Conservation (phyloP, 2,113 vertebrate genomes). For the Argyrosomus japonicus region DNA sequence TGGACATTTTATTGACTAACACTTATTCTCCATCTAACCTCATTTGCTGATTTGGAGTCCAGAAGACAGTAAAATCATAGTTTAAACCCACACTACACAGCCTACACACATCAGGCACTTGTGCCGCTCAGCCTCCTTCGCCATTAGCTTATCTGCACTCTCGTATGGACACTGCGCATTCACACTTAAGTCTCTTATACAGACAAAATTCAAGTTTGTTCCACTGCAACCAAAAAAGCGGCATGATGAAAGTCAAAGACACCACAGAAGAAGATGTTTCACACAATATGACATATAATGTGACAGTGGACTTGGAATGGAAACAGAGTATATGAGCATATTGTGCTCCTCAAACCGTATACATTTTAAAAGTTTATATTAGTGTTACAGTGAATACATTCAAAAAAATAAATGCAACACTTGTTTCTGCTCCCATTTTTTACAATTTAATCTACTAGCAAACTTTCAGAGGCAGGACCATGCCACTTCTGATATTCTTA, state of each 20-base stretch:
- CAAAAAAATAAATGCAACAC: no score
- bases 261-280: not conserved
- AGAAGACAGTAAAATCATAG: conserved; percentile 60
- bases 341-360: no score
- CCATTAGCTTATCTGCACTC: conserved; percentile 33
- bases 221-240: not conserved
- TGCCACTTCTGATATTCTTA: no score
- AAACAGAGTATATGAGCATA: no score
- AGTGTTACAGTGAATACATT: no score
- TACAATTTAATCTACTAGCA: no score
- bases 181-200: no score
- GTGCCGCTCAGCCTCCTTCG: conserved; percentile 16
- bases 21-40: conserved; percentile 64
- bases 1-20: conserved; percentile 73
- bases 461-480: no score
- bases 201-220: not conserved
- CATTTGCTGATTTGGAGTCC: conserved; percentile 65
- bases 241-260: not conserved
- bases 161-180: not conserved
- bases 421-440: no score
- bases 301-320: no score
- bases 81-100: conserved; percentile 53
- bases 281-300: not conserved
- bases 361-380: no score
- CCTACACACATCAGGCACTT: conserved; percentile 17